Conservation (phyloP, 2,797 vertebrate genomes). For the Peromyscus eremicus region DNA sequence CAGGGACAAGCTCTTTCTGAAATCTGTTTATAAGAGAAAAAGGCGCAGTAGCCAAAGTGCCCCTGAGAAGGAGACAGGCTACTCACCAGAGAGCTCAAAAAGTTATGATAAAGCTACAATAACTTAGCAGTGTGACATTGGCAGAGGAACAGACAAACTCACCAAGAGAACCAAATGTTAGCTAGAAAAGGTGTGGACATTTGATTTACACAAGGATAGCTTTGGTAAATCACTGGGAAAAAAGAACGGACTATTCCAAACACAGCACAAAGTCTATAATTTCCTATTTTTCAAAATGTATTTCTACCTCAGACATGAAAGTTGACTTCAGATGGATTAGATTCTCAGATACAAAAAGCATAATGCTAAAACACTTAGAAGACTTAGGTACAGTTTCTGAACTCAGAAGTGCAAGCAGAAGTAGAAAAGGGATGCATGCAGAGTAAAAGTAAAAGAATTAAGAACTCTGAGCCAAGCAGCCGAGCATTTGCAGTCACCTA, state of each 20-base stretch:
- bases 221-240: not conserved
- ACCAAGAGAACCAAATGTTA: not conserved
- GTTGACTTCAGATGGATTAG: not conserved
- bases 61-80: not conserved
- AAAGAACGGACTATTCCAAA: not conserved
- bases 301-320: not conserved
- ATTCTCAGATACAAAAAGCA: not conserved
- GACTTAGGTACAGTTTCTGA: not conserved
- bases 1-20: not conserved
- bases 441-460: not conserved
- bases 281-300: conserved; percentile 23
- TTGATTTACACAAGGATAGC: conserved; percentile 23
- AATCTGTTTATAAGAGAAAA: not conserved
- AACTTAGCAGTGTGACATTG: not conserved
- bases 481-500: not conserved
- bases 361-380: not conserved
- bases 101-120: not conserved
- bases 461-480: not conserved
- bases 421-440: not conserved
- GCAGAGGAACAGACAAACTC: not conserved
- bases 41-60: not conserved
- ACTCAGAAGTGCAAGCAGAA: not conserved
- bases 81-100: not conserved
- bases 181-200: conserved; percentile 1
- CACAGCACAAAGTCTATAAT: not conserved